phyloP scores from a whole-genome alignment of 2,888 invertebrate species.

The Bedellia somnulentella region DNA sequence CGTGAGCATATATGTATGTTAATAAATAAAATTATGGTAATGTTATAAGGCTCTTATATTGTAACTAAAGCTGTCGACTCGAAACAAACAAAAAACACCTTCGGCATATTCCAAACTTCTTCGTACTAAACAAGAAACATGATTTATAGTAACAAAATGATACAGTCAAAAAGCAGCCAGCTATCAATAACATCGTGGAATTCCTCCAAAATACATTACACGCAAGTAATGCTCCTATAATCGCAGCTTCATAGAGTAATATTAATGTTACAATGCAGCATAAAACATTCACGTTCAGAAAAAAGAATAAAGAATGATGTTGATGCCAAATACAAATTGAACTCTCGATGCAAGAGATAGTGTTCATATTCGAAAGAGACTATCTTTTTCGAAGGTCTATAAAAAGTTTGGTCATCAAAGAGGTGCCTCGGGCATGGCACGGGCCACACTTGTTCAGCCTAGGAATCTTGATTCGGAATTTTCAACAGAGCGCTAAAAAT shows the following conservation, averaged over 20 bases:
- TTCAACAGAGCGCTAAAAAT: constrained; percentile 16
- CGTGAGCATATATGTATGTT: too few relatives aligned
- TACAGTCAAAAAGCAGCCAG: too few relatives aligned
- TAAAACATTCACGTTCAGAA: constrained; percentile 19
- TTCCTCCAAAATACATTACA: constrained; percentile 2
- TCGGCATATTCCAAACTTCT: too few relatives aligned
- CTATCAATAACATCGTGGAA: neutral
- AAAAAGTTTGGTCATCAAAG: constrained; percentile 10
- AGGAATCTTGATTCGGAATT: constrained; percentile 26
- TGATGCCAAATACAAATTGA: constrained; percentile 3
- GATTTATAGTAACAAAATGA: too few relatives aligned
- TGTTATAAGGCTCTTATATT: too few relatives aligned
- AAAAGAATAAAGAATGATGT: constrained; percentile 14
- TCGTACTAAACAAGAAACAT: too few relatives aligned
- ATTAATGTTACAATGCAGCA: constrained; percentile 22
- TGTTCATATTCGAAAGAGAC: too few relatives aligned
- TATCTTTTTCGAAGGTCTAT: constrained; percentile 2
- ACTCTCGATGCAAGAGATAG: neutral
- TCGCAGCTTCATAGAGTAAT: constrained; percentile 2
- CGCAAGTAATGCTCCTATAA: constrained; percentile 4
- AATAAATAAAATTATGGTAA: too few relatives aligned
- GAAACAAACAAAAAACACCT: too few relatives aligned
- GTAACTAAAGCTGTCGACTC: too few relatives aligned
- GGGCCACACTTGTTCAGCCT: constrained; percentile 22
- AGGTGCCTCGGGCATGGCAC: constrained; percentile 33